These are phyloP conservation scores for Athalia rosae DNA, from an alignment of 2,888 invertebrate genomes.

Conservation along the genomic window DNA sequence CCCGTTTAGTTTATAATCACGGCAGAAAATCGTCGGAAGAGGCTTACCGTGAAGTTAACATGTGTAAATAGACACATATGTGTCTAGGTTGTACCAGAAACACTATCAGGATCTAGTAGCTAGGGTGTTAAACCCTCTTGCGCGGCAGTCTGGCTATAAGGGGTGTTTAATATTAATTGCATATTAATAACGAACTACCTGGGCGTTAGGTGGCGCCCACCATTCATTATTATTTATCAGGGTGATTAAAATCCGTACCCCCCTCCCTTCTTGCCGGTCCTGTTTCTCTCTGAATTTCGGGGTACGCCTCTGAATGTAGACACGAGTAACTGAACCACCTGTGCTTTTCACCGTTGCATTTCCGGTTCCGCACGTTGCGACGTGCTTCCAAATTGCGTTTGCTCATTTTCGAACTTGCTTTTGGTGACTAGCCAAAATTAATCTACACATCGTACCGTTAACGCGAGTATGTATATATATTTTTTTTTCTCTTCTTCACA, in stretches of 20 bases:
- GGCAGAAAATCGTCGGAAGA: conserved; percentile 10
- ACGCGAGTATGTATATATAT: not conserved
- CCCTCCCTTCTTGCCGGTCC: conserved; percentile 52
- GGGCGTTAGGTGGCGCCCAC: conserved; percentile 60
- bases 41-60: conserved; percentile 1
- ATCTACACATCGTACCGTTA: not conserved
- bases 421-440: conserved; percentile 16
- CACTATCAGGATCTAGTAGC: not conserved
- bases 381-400: conserved; percentile 58
- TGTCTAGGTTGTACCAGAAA: not conserved
- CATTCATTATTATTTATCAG: conserved; percentile 72
- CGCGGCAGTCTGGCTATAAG: conserved; percentile 9
- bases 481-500: too few relatives aligned
- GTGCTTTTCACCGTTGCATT: conserved; percentile 51
- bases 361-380: conserved; percentile 40
- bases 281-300: conserved; percentile 61
- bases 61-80: not conserved
- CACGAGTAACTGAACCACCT: conserved; percentile 54
- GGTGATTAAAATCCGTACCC: conserved; percentile 65
- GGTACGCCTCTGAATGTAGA: conserved; percentile 2
- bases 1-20: conserved; percentile 18
- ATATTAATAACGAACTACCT: conserved; percentile 72
- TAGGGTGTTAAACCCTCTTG: conserved; percentile 12
- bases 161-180: conserved; percentile 71
- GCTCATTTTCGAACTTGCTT: conserved; percentile 32